Conservation (phyloP, 64 coral and sea anemone genomes). For the Montipora sp. region DNA sequence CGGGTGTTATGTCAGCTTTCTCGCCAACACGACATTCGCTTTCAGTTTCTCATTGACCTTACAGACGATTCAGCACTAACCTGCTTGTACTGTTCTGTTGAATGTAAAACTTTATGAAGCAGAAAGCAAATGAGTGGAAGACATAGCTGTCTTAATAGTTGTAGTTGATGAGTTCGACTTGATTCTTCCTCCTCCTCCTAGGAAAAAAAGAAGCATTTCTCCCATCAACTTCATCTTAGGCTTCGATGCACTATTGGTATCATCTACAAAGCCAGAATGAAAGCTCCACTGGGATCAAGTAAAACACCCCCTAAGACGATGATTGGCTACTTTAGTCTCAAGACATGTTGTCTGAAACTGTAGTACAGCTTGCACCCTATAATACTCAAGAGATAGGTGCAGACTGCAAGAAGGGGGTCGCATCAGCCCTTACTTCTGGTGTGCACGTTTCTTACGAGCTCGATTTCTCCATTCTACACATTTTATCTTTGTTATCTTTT, state of each 20-base stretch:
- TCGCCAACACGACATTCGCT: not conserved
- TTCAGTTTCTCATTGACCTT: not conserved
- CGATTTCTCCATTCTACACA: no score
- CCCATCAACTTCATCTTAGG: not conserved
- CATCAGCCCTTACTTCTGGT: no score
- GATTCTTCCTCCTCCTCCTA: slow-evolving; percentile 54
- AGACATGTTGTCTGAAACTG: not conserved
- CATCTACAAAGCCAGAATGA: no score
- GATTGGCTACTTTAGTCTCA: not conserved
- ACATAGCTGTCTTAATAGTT: slow-evolving; percentile 70
- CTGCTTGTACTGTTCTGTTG: slow-evolving; percentile 73
- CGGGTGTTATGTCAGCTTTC: no score
- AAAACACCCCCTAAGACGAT: not conserved
- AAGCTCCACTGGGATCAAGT: no score
- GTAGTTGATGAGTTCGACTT: slow-evolving; percentile 59
- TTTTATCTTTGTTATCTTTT: not conserved
- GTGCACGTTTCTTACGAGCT: no score
- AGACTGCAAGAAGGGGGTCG: no score
- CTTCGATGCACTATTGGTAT: not conserved
- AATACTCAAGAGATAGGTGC: no score
- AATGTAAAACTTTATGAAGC: slow-evolving; percentile 66
- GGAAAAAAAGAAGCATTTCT: not conserved
- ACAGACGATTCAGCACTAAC: not conserved
- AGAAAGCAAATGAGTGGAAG: slow-evolving; percentile 68
- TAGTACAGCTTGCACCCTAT: not conserved